Evolutionary conservation across 2,888 invertebrate species (phyloP).

Genomic region (Dendrolimus houi): DNA sequence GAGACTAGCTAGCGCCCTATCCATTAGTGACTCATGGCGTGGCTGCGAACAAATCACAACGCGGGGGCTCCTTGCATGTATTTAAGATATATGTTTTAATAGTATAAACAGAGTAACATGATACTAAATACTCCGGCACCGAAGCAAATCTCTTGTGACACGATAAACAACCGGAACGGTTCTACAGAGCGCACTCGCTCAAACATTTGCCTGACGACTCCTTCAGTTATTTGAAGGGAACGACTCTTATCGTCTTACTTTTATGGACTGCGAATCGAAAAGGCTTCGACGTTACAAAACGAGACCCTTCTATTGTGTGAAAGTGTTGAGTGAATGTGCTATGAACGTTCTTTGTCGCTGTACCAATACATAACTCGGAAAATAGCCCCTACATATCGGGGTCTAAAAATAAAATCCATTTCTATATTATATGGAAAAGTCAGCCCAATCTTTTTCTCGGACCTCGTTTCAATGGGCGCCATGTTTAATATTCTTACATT

Average conservation of each 20-base stretch:
- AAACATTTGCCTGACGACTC: constrained; percentile 51
- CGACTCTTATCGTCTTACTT: constrained; percentile 67
- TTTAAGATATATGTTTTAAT: constrained; percentile 38
- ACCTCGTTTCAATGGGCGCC: not conserved
- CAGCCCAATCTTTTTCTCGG: constrained; percentile 5
- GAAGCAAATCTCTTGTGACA: constrained; percentile 45
- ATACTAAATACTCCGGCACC: constrained; percentile 45
- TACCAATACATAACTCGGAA: constrained; percentile 36
- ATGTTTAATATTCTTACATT: not conserved
- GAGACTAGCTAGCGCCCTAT: constrained; percentile 38
- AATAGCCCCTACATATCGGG: constrained; percentile 21
- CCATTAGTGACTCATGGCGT: constrained; percentile 61
- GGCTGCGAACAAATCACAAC: constrained; percentile 50
- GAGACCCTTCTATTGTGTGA: constrained; percentile 62
- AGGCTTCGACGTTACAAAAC: constrained; percentile 59
- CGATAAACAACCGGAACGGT: constrained; percentile 41
- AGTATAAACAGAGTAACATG: constrained; percentile 47
- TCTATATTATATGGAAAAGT: constrained; percentile 3
- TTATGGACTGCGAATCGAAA: constrained; percentile 66
- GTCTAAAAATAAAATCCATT: constrained; percentile 23
- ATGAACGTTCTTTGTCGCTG: constrained; percentile 47
- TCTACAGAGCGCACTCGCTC: constrained; percentile 27
- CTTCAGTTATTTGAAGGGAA: constrained; percentile 61
- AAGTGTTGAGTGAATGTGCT: constrained; percentile 52
- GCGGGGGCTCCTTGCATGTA: constrained; percentile 43